phyloP scores from a whole-genome alignment of 2,888 invertebrate genomes.

The Nomada goodeniana region DNA sequence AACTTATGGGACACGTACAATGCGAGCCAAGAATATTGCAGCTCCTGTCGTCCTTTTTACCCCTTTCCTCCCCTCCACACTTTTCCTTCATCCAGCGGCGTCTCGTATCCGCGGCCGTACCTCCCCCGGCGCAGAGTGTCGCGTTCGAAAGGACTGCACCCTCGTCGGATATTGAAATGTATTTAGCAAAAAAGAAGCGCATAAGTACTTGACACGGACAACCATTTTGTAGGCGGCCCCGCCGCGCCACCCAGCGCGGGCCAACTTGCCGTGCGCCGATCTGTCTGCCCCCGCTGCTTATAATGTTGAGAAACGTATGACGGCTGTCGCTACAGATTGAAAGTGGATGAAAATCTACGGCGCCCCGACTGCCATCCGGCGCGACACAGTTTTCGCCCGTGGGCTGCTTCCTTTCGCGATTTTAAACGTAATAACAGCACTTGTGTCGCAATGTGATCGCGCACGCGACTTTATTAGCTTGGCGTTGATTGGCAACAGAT shows the following conservation, averaged over 20 bases:
- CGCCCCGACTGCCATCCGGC: background rate
- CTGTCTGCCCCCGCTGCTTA: constrained; percentile 53
- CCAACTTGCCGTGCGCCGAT: constrained; percentile 39
- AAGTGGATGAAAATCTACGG: constrained; percentile 47
- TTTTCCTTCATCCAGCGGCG: constrained; percentile 47
- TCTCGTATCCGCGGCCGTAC: constrained; percentile 60
- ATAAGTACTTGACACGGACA: constrained; percentile 54
- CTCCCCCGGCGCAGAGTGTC: constrained; percentile 46
- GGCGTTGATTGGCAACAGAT: too few species aligned
- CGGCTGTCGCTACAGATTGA: constrained; percentile 42
- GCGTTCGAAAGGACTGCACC: constrained; percentile 65
- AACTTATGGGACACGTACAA: constrained; percentile 83
- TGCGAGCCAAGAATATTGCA: constrained; percentile 82
- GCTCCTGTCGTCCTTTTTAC: constrained; percentile 69
- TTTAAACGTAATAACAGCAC: too few species aligned
- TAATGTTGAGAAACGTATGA: constrained; percentile 59
- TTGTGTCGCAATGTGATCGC: too few species aligned
- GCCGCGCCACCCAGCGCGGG: background rate
- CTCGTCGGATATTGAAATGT: constrained; percentile 78
- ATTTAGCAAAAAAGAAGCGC: constrained; percentile 70
- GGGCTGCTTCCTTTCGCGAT: background rate
- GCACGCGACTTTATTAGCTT: too few species aligned
- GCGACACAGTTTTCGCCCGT: background rate
- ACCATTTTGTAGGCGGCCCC: constrained; percentile 55
- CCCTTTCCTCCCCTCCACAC: constrained; percentile 49